Evolutionary conservation across 2,888 invertebrate species (phyloP), one percentile per base, ranked within the genome.

Genomic region (Erebia palarica): DNA sequence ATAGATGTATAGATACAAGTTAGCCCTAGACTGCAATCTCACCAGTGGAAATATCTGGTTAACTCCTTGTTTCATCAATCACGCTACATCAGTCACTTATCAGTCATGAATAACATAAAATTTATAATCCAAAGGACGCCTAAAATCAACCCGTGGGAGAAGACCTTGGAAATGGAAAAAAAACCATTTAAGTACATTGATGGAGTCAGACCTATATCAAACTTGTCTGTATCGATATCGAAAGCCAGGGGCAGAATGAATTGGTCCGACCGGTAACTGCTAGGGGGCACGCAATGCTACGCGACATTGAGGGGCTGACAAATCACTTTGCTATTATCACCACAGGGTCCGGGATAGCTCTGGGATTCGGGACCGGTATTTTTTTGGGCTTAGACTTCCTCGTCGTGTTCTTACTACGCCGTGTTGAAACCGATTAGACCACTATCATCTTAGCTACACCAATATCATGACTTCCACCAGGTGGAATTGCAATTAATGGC

Each of bases 201-300:
- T 73, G 69, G 72, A 75, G 72, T 69, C 67, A 65, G 72, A 75
- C 75, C 73, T 76, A 76, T 76, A 78, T 79, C 77, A 78, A 76
- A 78, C 64, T 72, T 75, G 71, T 18, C 73, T 67, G 73, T 75
- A 77, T 73, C 73, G 73, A 70, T 69, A 58, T 73, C 77, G 75
- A 77, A 78, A 80, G 78, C 77, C 81, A 78, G 78, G 76, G 78
- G 76, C 78, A 77, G 76, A 77, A 79, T 78, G 77, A 75, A 79
- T 77, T 77, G 77, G 73, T 59, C 74, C 69, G 57, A 63, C 71
- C 67, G 71, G 73, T 75, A 78, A 81, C 77, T 75, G 79, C 73
- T 75, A 8, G 14, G 64, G 58, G 77, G 70, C 81, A 81, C 80
- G 80, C 79, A 69, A 79, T 27, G 61, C 53, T 68, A 53, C 68